Conservation (phyloP, 2,113 vertebrate genomes). For the Pelodiscus sinensis region DNA sequence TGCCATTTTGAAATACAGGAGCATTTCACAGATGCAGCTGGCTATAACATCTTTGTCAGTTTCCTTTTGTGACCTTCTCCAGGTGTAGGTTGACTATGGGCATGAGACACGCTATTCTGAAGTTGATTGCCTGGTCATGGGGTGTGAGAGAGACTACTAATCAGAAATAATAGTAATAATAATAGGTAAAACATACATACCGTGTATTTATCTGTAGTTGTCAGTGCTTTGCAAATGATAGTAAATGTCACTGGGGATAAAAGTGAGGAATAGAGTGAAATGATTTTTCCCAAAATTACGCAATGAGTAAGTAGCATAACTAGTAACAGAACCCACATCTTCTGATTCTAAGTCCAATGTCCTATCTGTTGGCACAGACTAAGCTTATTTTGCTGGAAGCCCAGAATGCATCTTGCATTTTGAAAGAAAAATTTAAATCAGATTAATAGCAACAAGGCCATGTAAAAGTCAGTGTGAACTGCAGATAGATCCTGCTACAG, state of each 20-base stretch:
- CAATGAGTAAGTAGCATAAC: neutral
- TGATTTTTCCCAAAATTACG: neutral
- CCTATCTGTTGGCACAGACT: neutral
- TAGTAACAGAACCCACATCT: neutral
- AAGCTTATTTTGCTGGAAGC: neutral
- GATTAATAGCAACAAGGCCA: rapidly evolving
- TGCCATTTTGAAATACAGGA: neutral
- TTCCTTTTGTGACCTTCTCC: neutral
- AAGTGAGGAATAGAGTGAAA: neutral
- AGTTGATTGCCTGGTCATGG: neutral
- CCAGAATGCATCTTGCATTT: neutral
- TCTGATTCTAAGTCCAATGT: neutral
- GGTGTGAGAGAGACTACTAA: neutral
- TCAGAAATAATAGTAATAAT: neutral
- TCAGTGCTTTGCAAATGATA: neutral
- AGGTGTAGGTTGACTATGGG: neutral
- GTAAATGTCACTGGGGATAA: neutral
- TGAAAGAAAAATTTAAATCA: neutral
- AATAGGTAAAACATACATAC: neutral
- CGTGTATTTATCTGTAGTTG: neutral
- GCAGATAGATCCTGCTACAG: neutral
- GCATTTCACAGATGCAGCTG: neutral
- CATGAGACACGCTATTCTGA: neutral
- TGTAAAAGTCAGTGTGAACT: neutral
- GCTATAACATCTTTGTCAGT: neutral